Conservation (phyloP, 2,113 vertebrate genomes). For the Serilophus lunatus region DNA sequence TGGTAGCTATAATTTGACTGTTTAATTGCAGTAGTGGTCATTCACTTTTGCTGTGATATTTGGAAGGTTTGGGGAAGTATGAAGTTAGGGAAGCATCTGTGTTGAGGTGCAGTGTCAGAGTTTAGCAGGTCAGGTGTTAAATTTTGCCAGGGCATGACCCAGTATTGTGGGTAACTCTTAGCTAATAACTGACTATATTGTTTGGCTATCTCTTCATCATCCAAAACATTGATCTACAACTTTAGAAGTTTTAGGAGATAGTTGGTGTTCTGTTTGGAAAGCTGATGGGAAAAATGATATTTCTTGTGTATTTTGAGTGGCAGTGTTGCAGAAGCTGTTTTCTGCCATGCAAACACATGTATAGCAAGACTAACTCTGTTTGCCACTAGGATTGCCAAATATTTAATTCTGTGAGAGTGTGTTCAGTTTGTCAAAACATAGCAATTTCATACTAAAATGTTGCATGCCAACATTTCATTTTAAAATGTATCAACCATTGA, state of each 20-base stretch:
- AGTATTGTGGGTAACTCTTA: not conserved
- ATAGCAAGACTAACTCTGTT: not conserved
- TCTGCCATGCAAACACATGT: not conserved
- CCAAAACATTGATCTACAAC: not conserved
- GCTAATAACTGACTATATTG: not conserved
- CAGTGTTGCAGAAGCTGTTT: not conserved
- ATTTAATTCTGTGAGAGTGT: not conserved
- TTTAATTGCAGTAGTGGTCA: too few species aligned
- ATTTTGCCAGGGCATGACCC: not conserved
- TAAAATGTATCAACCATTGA: not conserved
- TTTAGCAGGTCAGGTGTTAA: not conserved
- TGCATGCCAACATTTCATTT: not conserved
- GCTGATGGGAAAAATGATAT: not conserved
- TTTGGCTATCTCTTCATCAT: not conserved
- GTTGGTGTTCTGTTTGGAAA: not conserved
- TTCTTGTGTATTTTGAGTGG: not conserved
- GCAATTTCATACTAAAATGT: not conserved
- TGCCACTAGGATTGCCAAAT: not conserved
- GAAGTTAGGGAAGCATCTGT: not conserved
- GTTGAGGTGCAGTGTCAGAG: not conserved
- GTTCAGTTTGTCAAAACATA: not conserved
- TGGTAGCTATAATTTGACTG: not conserved
- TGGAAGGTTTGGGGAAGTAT: not conserved
- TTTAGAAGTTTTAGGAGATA: not conserved
- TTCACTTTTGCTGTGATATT: not conserved